Percentiles rank a stretch among this genome's conserved stretches.
Conservation (phyloP, 1,140 invertebrate species). For the Drosophila nebulosa region DNA sequence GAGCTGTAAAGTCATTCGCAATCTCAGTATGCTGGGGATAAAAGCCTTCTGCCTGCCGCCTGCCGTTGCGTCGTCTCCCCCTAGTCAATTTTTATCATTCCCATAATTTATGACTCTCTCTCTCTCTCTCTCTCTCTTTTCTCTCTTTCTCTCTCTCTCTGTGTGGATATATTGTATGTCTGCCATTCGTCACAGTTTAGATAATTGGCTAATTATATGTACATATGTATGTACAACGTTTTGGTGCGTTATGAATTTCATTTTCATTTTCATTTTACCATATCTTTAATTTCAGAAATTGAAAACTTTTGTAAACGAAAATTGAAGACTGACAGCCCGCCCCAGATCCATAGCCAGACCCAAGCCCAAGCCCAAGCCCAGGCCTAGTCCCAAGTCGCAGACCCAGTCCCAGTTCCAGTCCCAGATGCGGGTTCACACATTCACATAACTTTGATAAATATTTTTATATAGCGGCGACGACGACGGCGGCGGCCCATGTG, state of each 20-base stretch:
- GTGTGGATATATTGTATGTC: conserved; percentile 20
- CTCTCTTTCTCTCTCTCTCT: no score
- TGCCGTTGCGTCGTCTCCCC: background rate
- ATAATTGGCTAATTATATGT: conserved; percentile 73
- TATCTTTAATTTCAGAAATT: conserved; percentile 74
- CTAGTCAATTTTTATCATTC: background rate
- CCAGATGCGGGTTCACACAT: conserved; percentile 63
- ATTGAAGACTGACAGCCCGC: conserved; percentile 33
- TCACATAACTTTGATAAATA: conserved; percentile 73
- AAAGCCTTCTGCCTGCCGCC: background rate
- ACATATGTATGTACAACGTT: background rate
- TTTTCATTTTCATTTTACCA: conserved; percentile 68
- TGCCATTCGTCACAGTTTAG: conserved; percentile 20
- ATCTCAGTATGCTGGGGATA: background rate
- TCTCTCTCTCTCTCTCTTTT: no score
- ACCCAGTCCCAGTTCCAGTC: background rate
- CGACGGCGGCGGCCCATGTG: conserved; percentile 56
- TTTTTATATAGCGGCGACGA: conserved; percentile 51
- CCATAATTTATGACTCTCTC: background rate
- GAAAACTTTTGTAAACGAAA: conserved; percentile 7
- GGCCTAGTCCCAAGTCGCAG: background rate
- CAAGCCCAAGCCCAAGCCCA: background rate
- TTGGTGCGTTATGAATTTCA: conserved; percentile 62
- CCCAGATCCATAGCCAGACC: background rate
- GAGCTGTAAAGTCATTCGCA: no score